Percentiles rank a stretch among this genome's conserved stretches.
phyloP scores from a whole-genome alignment of 2,888 invertebrate genomes.

The Campoletis raptor region DNA sequence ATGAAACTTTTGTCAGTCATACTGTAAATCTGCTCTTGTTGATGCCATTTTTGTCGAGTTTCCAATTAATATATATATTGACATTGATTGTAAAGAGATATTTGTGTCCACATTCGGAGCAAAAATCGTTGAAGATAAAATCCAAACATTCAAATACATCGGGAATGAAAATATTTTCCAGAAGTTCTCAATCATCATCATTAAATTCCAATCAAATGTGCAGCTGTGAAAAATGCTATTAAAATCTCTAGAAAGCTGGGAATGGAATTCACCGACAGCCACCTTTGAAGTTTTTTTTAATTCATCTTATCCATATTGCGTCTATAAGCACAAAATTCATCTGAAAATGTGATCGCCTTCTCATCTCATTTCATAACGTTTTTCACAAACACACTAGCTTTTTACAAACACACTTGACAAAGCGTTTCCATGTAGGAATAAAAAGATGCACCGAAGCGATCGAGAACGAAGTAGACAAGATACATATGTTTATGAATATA shows the following conservation, averaged over 20 bases:
- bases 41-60: not conserved
- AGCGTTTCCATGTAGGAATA: constrained; percentile 1
- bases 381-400: not conserved
- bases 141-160: not conserved
- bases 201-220: not conserved
- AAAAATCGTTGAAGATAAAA: not conserved
- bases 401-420: not conserved
- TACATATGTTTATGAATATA: constrained; percentile 36
- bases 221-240: not conserved
- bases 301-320: not conserved
- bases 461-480: constrained; percentile 16
- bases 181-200: not conserved
- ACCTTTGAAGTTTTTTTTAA: constrained; percentile 4
- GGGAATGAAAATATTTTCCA: not conserved
- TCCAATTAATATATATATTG: too few relatives aligned
- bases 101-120: not conserved
- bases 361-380: constrained; percentile 32
- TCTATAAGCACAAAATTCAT: constrained; percentile 9
- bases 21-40: not conserved
- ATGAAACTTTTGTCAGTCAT: not conserved
- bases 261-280: not conserved
- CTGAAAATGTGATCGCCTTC: constrained; percentile 1
- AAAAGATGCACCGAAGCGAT: constrained; percentile 19
- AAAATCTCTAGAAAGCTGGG: not conserved
- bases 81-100: not conserved